Percentiles rank a stretch among this genome's conserved stretches.
phyloP scores from a whole-genome alignment of 1,140 invertebrate species.

The Drosophila obscura region DNA sequence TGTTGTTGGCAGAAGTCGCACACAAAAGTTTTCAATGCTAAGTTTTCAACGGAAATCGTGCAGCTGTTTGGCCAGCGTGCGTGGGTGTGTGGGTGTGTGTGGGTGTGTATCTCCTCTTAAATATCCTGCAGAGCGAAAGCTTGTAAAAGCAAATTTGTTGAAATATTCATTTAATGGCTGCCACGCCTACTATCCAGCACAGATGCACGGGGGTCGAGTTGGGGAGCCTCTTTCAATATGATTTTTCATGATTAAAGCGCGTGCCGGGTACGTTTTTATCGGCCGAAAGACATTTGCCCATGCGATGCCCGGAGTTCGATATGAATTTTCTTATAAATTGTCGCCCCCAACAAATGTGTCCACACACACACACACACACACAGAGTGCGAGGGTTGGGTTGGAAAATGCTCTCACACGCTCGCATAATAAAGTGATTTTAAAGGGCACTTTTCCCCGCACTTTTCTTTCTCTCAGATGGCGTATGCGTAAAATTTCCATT shows the following conservation, averaged over 20 bases:
- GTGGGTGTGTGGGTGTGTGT: slow-evolving; percentile 26
- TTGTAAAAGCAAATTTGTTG: slow-evolving; percentile 67
- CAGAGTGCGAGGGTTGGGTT: neutral
- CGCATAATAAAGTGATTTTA: slow-evolving; percentile 83
- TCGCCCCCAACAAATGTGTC: slow-evolving; percentile 75
- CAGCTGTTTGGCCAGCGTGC: slow-evolving; percentile 68
- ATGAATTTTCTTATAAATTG: slow-evolving; percentile 77
- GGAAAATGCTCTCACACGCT: slow-evolving; percentile 45
- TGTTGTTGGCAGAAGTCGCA: slow-evolving; percentile 71
- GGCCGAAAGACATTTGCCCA: slow-evolving; percentile 60
- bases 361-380: slow-evolving; percentile 33
- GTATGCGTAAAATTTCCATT: slow-evolving; percentile 77
- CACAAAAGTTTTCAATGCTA: slow-evolving; percentile 70
- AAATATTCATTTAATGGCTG: slow-evolving; percentile 77
- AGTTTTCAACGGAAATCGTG: slow-evolving; percentile 77
- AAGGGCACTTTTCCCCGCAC: slow-evolving; percentile 66
- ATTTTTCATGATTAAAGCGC: slow-evolving; percentile 80
- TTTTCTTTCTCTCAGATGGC: slow-evolving; percentile 50
- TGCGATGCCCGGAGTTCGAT: slow-evolving; percentile 51
- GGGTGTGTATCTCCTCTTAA: slow-evolving; percentile 31
- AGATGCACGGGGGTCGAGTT: slow-evolving; percentile 17
- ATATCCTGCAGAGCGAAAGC: slow-evolving; percentile 38
- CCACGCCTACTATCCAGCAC: slow-evolving; percentile 24
- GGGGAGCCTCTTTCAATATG: slow-evolving; percentile 57
- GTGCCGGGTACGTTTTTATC: slow-evolving; percentile 68